Evolutionary conservation across 2,113 vertebrate genomes (phyloP), one percentile per base, ranked within the genome.

Genomic region (Vidua macroura): DNA sequence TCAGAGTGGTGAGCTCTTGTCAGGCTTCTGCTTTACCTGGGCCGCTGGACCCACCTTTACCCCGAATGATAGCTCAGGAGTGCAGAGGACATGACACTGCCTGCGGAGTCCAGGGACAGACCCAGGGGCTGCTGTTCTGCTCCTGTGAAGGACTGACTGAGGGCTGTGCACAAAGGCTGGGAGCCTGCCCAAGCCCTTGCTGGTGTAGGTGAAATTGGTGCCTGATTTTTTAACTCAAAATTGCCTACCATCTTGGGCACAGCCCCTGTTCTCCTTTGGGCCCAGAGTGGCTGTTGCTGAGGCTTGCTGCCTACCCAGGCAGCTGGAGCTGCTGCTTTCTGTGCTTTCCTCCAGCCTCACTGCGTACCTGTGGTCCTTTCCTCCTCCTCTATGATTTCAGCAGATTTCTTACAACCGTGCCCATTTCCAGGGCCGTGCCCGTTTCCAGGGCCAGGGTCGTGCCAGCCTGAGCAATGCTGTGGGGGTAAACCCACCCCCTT

Each of bases 291-390:
- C 82, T 51, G 28, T 72, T 9, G 2, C n/a, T 39, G 28, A 44
- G 33, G 43, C 31, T 21, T 63, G 23, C 43, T 66, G 33, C 59
- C 51, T 37, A 19, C 15, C 19, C 27, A 16, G n/a, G n/a, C 53
- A 62, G 43, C 31, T 52, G 64, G 48, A 70, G 37, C 3, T 58
- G 19, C 67, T 4, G 2, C 51, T 64, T 23, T 5, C 59, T 5
- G 5, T 24, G 28, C 30, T 74, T 74, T 60, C 27, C 60, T 43
- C 11, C 0, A 18, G 41, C 49, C 51, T 81, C 63, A 15, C 31
- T 7, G 0, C 0, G 0, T 39, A n/a, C 35, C 31, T 15, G 18
- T 6, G 15, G 24, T 48, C 25, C 24, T 76, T 69, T 62, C 23
- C n/a, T 90, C 27, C 56, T 63, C 49, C 20, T 13, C 59, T 27